Conservation (phyloP, 2,888 invertebrate species). For the Caenorhabditis sp. region DNA sequence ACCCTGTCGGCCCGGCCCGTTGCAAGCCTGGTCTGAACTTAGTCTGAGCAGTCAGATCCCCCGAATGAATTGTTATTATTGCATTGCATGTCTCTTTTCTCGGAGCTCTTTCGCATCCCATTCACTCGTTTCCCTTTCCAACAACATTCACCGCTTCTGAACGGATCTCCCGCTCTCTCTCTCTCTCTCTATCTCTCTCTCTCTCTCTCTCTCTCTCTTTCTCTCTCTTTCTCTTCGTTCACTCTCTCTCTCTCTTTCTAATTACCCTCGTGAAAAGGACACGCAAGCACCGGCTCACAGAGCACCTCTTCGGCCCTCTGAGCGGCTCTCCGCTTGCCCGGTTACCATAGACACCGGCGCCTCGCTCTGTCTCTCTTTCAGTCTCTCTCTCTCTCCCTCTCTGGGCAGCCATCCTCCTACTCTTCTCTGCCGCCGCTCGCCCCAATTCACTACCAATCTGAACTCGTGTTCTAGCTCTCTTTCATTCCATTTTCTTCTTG, state of each 20-base stretch:
- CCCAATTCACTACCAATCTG: slow-evolving; percentile 2
- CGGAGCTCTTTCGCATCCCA: too few species aligned
- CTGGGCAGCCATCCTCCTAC: not conserved
- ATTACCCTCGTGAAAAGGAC: slow-evolving; percentile 12
- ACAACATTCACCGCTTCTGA: too few species aligned
- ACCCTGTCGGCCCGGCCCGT: too few species aligned
- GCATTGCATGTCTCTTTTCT: too few species aligned
- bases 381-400: not conserved
- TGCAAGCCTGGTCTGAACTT: too few species aligned
- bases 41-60: too few species aligned
- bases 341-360: slow-evolving; percentile 33
- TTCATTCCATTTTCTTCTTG: slow-evolving; percentile 9
- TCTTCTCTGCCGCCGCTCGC: not conserved
- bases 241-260: slow-evolving; percentile 13
- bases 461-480: not conserved
- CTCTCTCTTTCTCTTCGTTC: too few species aligned
- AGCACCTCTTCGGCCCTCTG: not conserved
- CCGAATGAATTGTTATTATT: too few species aligned
- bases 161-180: not conserved
- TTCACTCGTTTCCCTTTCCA: too few species aligned
- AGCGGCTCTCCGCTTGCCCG: not conserved
- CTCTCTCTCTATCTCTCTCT: too few species aligned
- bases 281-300: not conserved
- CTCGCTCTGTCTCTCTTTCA: not conserved
- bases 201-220: too few species aligned